Evolutionary conservation across 1,140 invertebrate genomes (phyloP), one percentile per base, ranked within the genome.

Genomic region (Tetramorium parvispinum): DNA sequence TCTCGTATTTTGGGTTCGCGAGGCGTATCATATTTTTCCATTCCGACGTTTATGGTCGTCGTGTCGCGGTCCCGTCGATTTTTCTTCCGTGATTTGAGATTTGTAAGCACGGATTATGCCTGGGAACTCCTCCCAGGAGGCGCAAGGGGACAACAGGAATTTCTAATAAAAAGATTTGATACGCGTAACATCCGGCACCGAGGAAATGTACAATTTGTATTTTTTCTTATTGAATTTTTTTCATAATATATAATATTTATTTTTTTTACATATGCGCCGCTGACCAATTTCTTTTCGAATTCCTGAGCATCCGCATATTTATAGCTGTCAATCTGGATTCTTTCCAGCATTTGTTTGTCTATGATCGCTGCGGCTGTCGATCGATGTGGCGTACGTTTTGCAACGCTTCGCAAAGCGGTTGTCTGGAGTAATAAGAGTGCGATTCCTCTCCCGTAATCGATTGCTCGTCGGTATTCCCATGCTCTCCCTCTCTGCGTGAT

Each of bases 11-110:
- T 59, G 53, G 79, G 53, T 10, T 75, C 8, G 79, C 79, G 24
- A 16, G 40, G 68, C 79, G 68, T 75, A 75, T 75, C 68, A 83
- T 83, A 83, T 83, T 83, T 83, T 83, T 83, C 53, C n/a, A 59
- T 73, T 37, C 13, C 68, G 68, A 83, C 68, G 27, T 83, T 83
- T 83, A 83, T 61, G 55, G 79, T 13, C 79, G 79, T 4, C 55
- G 66, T 21, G 40, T 82, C 53, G 79, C 27, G 79, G 53, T 40
- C 21, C 40, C 53, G 79, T 83, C 79, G 79, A 83, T 75, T 75
- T 73, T 75, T 83, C 79, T 61, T 73, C 68, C 79, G 79, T 57
- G 40, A 83, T 83, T 73, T 68, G 68, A 83, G 79, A 83, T 83
- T 83, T 83, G 79, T 83, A 83, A 75, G 68, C 53, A 21, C 53